Base-by-base conservation (phyloP, 2,888 invertebrate genomes). In the Drosophila gaucha region DNA sequence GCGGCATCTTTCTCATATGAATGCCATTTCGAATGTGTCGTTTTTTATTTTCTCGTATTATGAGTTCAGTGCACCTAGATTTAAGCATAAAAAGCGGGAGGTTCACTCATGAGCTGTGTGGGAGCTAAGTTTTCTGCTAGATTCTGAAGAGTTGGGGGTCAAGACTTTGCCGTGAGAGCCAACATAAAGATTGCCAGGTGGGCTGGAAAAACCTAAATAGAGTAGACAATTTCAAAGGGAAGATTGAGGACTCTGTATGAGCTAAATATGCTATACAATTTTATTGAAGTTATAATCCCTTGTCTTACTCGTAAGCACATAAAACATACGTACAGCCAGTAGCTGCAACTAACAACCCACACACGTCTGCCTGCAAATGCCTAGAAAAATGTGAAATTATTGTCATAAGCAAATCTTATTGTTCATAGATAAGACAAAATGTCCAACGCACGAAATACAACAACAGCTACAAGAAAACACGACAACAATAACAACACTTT, bases 41-140 rank as follows among this genome's bases (percentile, higher is more conserved):
- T 55, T 69, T 55, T 56, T 38, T 47, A 33, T 57, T 58, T 41
- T 74, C 41, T 63, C 30, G 20, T 70, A 38, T 55, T 68, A 60
- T 64, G 82, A 77, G 85, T 85, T 80, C 85, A 82, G 30, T 85
- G 79, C 80, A 82, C 85, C 77, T 72, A 49, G 33, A 47, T 46
- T 31, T 24, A 33, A 50, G 57, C 39, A 60, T 24, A 58, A 55
- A 60, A 55, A 57, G 47, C 63, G 35, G 55, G 63, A 22, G 39
- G 31, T 22, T 50, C 28, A 18, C 38, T 33, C 47, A 24, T 52
- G 51, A 62, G 44, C 41, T 52, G 74, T 74, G 74, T 70, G 64
- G 71, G 65, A 74, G 65, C 50, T 41, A 35, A 12, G 30, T 47
- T 51, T 44, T 38, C 51, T 14, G 16, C 12, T 10, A 22, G 35